Base-by-base conservation (phyloP, 2,797 vertebrate species). In the Discoglossus pictus region DNA sequence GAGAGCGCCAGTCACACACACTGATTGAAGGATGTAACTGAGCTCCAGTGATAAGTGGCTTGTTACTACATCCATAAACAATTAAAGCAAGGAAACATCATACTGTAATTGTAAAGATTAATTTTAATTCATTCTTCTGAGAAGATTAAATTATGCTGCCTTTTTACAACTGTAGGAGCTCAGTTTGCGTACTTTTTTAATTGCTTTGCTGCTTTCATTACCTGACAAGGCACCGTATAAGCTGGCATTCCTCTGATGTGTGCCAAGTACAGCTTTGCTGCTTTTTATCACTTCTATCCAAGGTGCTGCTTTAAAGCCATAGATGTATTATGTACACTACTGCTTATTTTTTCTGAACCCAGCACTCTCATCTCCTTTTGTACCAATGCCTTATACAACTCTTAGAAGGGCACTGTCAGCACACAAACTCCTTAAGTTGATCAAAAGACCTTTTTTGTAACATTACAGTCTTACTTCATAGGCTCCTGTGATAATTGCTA, bases 31-130 rank as follows among this genome's bases (percentile, higher is more conserved):
- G 50, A 34, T 58, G 44, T 50, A 70, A 56, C 23, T 6, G 44
- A 56, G 23, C 34, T 9, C 15, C 15, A 9, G 21, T 31, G 40
- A 56, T 63, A 63, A 70, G 52, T 51, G 43, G 23, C 38, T 58
- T 64, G 34, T 63, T 56, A 39, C 51, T 27, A 48, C 35, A 42
- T 48, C 25, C 60, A 48, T 13, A 63, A 54, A 69, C 51, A 69
- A 69, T 48, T 7, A 56, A 55, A 21, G 31, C 4, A 46, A 35
- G 60, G 12, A 58, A 10, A 62, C 4, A 12, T 16, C 35, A 20
- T 25, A 42, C 53, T 48, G 38, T 6, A 52, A 42, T 43, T 68
- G 36, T 18, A 35, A 35, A 55, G 43, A 43, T 70, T 35, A 31
- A 58, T 58, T 35, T 35, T 17, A 50, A 48, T 34, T 27, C 44